A percentile compares a stretch with the other conserved stretches of the same genome.
Evolutionary conservation across 2,113 vertebrate species (phyloP).

Genomic region (Oenanthe oenanthe): DNA sequence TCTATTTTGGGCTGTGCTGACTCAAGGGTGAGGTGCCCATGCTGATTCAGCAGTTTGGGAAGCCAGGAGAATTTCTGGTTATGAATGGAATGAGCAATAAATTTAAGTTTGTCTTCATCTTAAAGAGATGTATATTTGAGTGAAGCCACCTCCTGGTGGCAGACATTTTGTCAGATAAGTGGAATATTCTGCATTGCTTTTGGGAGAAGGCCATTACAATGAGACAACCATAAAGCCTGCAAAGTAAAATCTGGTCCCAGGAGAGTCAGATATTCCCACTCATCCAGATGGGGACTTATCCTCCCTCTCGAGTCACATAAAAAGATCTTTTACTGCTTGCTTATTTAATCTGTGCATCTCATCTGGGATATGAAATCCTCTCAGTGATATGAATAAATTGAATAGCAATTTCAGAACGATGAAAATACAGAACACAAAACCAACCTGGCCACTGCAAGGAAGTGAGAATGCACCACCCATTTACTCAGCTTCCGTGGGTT

Average conservation of each 20-base stretch:
- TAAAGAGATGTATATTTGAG: neutral
- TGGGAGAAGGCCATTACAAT: neutral
- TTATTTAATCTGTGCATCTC: neutral
- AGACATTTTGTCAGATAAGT: neutral
- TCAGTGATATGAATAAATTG: neutral
- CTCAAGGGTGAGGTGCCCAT: constrained; percentile 52
- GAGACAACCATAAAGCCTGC: neutral
- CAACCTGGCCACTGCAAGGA: neutral
- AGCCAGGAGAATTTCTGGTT: constrained; percentile 27
- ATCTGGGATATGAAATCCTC: neutral
- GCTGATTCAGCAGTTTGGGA: constrained; percentile 59
- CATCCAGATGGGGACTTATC: neutral
- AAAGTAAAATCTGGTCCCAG: neutral
- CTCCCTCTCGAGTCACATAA: neutral
- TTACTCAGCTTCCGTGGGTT: neutral
- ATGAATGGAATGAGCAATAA: constrained; percentile 35
- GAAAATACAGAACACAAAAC: neutral
- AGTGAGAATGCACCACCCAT: neutral
- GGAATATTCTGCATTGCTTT: neutral
- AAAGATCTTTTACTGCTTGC: neutral
- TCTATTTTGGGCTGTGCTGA: constrained; percentile 61
- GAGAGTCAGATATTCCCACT: neutral
- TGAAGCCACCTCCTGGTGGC: constrained; percentile 21
- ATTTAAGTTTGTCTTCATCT: constrained; percentile 17
- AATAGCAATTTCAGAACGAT: neutral